These are phyloP conservation scores for Drosophila meridiana DNA, from an alignment of 2,888 invertebrate species.

Conservation along the genomic window DNA sequence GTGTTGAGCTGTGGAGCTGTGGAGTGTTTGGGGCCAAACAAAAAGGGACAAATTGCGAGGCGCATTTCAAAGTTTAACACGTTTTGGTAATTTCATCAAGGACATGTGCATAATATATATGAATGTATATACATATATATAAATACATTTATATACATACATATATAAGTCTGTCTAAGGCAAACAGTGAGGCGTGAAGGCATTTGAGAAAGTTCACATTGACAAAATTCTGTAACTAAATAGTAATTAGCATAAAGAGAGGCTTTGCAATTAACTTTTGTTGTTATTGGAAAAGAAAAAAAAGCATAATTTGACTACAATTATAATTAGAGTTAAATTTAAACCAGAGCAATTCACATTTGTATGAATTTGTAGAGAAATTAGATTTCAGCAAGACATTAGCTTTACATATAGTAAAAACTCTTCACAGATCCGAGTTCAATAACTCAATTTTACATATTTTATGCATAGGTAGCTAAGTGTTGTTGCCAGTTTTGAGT, in stretches of 20 bases:
- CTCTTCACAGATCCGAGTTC: not conserved
- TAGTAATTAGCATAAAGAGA: slow-evolving; percentile 4
- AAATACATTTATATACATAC: not conserved
- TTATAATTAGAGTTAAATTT: slow-evolving; percentile 1
- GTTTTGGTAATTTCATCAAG: slow-evolving; percentile 72
- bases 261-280: slow-evolving; percentile 3
- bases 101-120: slow-evolving; percentile 54
- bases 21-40: slow-evolving; percentile 2
- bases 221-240: slow-evolving; percentile 8
- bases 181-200: slow-evolving; percentile 4
- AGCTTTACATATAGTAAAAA: no score
- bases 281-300: not conserved
- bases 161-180: slow-evolving; percentile 16
- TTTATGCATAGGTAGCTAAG: not conserved
- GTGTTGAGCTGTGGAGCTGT: not conserved
- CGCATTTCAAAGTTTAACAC: slow-evolving; percentile 68
- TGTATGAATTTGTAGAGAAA: not conserved
- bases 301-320: not conserved
- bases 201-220: slow-evolving; percentile 9
- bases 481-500: not conserved
- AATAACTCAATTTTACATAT: not conserved
- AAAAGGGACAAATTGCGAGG: slow-evolving; percentile 44
- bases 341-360: not conserved
- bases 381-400: not conserved
- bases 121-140: not conserved